Conservation (phyloP, 2,888 invertebrate genomes). For the Latrodectus elegans region DNA sequence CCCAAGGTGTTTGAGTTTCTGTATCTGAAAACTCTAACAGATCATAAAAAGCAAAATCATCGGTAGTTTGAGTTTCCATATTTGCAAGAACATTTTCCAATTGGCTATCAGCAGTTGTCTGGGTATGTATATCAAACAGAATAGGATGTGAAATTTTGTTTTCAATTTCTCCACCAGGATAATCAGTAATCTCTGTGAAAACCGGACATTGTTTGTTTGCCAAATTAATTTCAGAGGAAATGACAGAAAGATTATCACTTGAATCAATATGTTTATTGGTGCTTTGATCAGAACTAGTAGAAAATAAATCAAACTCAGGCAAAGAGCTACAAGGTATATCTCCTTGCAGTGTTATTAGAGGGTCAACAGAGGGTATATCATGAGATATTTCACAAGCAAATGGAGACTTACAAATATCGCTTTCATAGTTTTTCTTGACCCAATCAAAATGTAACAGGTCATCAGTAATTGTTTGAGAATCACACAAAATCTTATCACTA, state of each 20-base stretch:
- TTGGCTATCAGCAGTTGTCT: slow-evolving; percentile 35
- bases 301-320: slow-evolving; percentile 19
- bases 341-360: background rate
- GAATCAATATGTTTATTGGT: background rate
- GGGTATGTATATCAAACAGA: slow-evolving; percentile 58
- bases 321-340: background rate
- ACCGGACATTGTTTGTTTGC: slow-evolving; percentile 4
- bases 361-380: slow-evolving; percentile 20
- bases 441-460: slow-evolving; percentile 42
- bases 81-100: slow-evolving; percentile 55
- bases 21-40: slow-evolving; percentile 70
- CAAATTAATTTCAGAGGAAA: background rate
- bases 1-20: slow-evolving; percentile 71
- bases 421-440: slow-evolving; percentile 29
- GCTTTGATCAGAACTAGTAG: background rate
- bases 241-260: background rate
- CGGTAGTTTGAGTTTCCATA: slow-evolving; percentile 66
- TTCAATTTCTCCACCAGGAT: slow-evolving; percentile 9
- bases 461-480: slow-evolving; percentile 67
- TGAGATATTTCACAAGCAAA: slow-evolving; percentile 22
- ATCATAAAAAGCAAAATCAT: slow-evolving; percentile 68
- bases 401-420: slow-evolving; percentile 17
- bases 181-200: slow-evolving; percentile 30
- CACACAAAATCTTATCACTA: slow-evolving; percentile 53
- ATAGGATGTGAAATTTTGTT: slow-evolving; percentile 14